A percentile compares a stretch with the other conserved stretches of the same genome.
Evolutionary conservation across 2,797 vertebrate genomes (phyloP).

Genomic region (Phyllotis vaccarum): DNA sequence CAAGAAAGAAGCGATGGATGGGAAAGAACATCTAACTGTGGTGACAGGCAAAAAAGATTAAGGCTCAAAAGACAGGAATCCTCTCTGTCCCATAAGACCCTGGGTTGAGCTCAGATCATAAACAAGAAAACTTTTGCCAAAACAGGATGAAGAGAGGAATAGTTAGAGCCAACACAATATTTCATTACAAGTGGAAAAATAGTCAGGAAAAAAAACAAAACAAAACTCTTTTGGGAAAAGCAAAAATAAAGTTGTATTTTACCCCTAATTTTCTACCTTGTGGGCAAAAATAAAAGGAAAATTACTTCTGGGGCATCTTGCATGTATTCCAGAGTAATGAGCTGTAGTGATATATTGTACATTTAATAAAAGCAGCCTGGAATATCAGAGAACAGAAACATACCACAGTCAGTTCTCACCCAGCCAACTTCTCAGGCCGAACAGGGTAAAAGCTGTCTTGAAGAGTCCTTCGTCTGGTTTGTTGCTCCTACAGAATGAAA

Average conservation of each 20-base stretch:
- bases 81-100: neutral
- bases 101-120: neutral
- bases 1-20: neutral
- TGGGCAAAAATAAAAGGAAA: constrained; percentile 80
- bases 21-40: neutral
- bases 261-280: constrained; percentile 78
- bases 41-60: neutral
- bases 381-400: too few relatives aligned
- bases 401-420: too few relatives aligned
- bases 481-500: too few relatives aligned
- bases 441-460: too few relatives aligned
- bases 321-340: constrained; percentile 62
- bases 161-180: constrained; percentile 69
- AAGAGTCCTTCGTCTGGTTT: too few relatives aligned
- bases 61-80: neutral
- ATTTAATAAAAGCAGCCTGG: too few relatives aligned
- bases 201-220: constrained; percentile 42
- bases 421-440: too few relatives aligned
- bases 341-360: too few relatives aligned
- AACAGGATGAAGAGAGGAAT: constrained; percentile 52
- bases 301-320: constrained; percentile 76
- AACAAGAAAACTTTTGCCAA: constrained; percentile 63
- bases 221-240: constrained; percentile 81
- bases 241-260: constrained; percentile 83
- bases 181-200: constrained; percentile 71